These are phyloP conservation scores for Drosophila macrospina DNA, from an alignment of 2,888 invertebrate species.

Conservation along the genomic window DNA sequence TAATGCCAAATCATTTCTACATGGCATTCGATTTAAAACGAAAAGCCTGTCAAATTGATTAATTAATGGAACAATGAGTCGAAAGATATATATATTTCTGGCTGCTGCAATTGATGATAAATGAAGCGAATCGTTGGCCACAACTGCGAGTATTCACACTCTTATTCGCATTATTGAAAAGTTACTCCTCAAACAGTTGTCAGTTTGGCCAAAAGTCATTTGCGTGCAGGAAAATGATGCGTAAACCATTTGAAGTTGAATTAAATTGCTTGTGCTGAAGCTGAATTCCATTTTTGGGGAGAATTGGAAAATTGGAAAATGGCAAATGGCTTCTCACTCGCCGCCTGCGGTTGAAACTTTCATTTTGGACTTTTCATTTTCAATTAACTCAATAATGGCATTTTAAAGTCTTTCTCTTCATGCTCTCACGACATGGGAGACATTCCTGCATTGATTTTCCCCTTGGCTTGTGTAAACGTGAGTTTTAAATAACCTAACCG, in stretches of 20 bases:
- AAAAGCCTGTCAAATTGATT: constrained; percentile 49
- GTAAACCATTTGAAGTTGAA: constrained; percentile 68
- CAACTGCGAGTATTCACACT: constrained; percentile 16
- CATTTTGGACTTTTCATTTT: constrained; percentile 40
- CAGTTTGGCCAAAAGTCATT: constrained; percentile 38
- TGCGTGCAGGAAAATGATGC: constrained; percentile 63
- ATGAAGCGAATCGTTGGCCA: constrained; percentile 54
- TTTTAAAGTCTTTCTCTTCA: constrained; percentile 32
- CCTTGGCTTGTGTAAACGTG: not conserved
- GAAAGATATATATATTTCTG: constrained; percentile 29
- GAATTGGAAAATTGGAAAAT: constrained; percentile 42
- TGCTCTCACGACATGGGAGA: constrained; percentile 4
- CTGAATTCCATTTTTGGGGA: constrained; percentile 23
- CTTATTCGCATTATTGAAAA: constrained; percentile 33
- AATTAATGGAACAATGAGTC: constrained; percentile 49
- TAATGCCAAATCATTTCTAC: constrained; percentile 32
- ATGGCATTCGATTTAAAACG: constrained; percentile 42
- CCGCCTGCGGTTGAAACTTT: constrained; percentile 43
- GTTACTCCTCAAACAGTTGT: constrained; percentile 24
- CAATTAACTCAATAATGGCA: constrained; percentile 57
- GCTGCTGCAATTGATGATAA: constrained; percentile 53
- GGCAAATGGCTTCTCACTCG: constrained; percentile 27
- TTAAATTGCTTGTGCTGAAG: constrained; percentile 46
- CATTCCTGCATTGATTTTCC: constrained; percentile 13
- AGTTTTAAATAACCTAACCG: not conserved